Evolutionary conservation across 2,888 invertebrate species (phyloP).

Genomic region (Limenitis camilla): DNA sequence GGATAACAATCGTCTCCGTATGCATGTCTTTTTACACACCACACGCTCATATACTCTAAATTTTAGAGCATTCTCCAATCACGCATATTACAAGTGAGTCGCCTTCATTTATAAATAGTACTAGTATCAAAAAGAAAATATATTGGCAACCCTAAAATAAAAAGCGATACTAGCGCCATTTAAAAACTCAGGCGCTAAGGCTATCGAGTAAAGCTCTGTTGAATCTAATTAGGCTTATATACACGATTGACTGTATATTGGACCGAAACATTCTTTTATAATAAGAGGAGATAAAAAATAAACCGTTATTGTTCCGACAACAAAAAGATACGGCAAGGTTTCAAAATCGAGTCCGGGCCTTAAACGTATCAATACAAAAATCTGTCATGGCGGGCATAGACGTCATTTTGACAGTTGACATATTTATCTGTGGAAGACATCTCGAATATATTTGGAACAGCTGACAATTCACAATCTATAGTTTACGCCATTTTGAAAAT

Average conservation of each 20-base stretch:
- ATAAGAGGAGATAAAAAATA: not conserved
- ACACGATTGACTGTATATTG: constrained; percentile 13
- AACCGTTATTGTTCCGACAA: too few relatives aligned
- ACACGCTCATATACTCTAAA: constrained; percentile 49
- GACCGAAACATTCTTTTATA: constrained; percentile 5
- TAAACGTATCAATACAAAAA: too few relatives aligned
- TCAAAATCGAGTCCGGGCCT: too few relatives aligned
- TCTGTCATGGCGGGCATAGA: too few relatives aligned
- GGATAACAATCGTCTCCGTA: constrained; percentile 7
- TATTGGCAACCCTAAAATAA: constrained; percentile 3
- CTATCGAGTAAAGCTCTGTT: constrained; percentile 18
- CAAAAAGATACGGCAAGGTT: too few relatives aligned
- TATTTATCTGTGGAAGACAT: too few relatives aligned
- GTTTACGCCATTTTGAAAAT: too few relatives aligned
- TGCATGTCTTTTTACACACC: constrained; percentile 39
- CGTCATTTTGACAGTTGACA: too few relatives aligned
- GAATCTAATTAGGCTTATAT: constrained; percentile 13
- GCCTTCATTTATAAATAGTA: constrained; percentile 48
- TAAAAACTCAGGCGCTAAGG: constrained; percentile 29
- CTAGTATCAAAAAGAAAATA: constrained; percentile 13
- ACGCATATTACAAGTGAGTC: constrained; percentile 33
- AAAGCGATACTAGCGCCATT: too few relatives aligned
- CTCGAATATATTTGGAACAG: too few relatives aligned
- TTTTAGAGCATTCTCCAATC: constrained; percentile 51
- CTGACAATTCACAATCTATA: too few relatives aligned